Percentiles rank a stretch among this genome's conserved stretches.
phyloP scores from a whole-genome alignment of 2,888 invertebrate species.

The Pristionchus arcanus region DNA sequence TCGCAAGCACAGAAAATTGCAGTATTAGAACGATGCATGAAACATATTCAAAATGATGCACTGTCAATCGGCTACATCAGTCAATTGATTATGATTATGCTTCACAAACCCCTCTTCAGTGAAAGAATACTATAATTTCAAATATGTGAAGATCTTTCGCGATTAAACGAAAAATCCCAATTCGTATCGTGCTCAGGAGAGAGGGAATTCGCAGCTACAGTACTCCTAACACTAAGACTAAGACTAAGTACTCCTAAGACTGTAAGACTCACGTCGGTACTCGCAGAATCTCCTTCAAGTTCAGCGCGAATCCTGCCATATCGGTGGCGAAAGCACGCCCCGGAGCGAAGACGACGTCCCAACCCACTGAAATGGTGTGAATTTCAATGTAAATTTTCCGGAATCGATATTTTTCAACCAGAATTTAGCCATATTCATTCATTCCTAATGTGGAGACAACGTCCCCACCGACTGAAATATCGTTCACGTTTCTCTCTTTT shows the following conservation, averaged over 20 bases:
- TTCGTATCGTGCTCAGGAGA: too few species aligned
- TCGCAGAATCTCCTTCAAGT: slow-evolving; percentile 81
- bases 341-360: slow-evolving; percentile 66
- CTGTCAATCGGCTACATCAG: too few species aligned
- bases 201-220: too few species aligned
- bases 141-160: neutral
- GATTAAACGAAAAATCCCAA: neutral
- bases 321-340: slow-evolving; percentile 92
- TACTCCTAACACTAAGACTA: too few species aligned
- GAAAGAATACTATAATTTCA: too few species aligned
- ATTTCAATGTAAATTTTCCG: neutral
- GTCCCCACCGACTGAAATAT: slow-evolving; percentile 55
- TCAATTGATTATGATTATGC: too few species aligned
- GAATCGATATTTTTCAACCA: too few species aligned
- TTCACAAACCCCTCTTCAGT: too few species aligned
- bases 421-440: too few species aligned
- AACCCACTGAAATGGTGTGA: slow-evolving; percentile 28
- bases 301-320: slow-evolving; percentile 96
- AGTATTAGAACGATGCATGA: neutral
- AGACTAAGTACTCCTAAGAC: too few species aligned
- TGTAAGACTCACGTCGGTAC: slow-evolving; percentile 53
- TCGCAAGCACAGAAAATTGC: neutral
- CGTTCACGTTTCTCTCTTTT: neutral
- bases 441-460: slow-evolving; percentile 60
- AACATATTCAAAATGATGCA: neutral